A percentile compares a stretch with the other conserved stretches of the same genome.
phyloP scores from a whole-genome alignment of 2,888 invertebrate species.

The Leptogaster cylindrica region DNA sequence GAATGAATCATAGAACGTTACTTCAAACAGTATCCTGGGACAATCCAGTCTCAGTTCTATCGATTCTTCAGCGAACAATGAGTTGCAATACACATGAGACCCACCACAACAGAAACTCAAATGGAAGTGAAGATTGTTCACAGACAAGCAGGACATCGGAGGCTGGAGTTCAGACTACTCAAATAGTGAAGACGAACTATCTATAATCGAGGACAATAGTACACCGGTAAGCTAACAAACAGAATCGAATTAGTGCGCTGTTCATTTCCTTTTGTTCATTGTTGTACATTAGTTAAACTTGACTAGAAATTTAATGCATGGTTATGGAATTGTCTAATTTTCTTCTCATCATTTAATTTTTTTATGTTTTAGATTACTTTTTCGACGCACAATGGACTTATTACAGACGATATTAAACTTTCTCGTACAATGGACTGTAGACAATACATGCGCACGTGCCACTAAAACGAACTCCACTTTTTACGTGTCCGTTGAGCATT shows the following conservation, averaged over 20 bases:
- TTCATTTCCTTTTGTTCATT: background rate
- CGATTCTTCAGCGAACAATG: conserved; percentile 57
- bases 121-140: conserved; percentile 59
- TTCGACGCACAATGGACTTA: conserved; percentile 31
- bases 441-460: conserved; percentile 56
- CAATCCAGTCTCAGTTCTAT: conserved; percentile 55
- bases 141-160: conserved; percentile 71
- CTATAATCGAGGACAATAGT: conserved; percentile 69
- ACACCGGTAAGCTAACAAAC: conserved; percentile 65
- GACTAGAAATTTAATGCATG: conserved; percentile 8
- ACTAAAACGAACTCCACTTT: conserved; percentile 61
- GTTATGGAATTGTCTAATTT: conserved; percentile 46
- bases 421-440: conserved; percentile 59
- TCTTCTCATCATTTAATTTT: conserved; percentile 47
- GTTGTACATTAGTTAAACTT: no score
- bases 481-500: conserved; percentile 61
- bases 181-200: conserved; percentile 87
- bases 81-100: conserved; percentile 57
- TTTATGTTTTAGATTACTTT: conserved; percentile 49
- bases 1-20: conserved; percentile 74
- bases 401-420: conserved; percentile 57
- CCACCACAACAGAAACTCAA: conserved; percentile 53
- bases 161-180: conserved; percentile 93
- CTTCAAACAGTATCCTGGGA: conserved; percentile 83
- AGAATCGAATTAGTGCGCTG: no score